Conservation (phyloP, 1,140 invertebrate species). For the Drosophila mojavensis region DNA sequence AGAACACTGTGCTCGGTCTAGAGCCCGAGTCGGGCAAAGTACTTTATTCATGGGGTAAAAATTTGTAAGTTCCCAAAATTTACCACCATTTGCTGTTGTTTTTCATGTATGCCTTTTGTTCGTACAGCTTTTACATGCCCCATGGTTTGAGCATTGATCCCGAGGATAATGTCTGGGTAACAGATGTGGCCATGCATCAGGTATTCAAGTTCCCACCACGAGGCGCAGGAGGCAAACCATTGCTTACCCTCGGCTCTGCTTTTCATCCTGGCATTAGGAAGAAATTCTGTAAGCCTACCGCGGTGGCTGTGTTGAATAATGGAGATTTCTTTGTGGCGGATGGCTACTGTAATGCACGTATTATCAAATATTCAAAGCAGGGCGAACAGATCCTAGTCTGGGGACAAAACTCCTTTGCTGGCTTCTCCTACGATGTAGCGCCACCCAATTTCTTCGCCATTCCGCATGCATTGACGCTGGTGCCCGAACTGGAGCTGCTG, state of each 20-base stretch:
- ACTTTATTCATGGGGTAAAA: conserved; percentile 91
- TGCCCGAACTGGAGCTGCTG: conserved; percentile 89
- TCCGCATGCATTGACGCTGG: conserved; percentile 93
- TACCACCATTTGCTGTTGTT: neutral
- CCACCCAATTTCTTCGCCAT: conserved; percentile 88
- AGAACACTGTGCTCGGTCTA: conserved; percentile 90
- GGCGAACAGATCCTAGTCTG: conserved; percentile 89
- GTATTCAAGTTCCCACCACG: conserved; percentile 90
- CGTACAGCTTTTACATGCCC: conserved; percentile 93
- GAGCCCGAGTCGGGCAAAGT: conserved; percentile 89
- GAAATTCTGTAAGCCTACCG: conserved; percentile 97
- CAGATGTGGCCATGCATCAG: conserved; percentile 96
- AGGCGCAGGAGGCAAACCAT: conserved; percentile 78
- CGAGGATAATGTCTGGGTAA: conserved; percentile 93
- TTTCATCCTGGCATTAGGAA: conserved; percentile 92
- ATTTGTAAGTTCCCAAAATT: conserved; percentile 87
- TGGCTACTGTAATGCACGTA: conserved; percentile 96
- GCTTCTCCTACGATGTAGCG: conserved; percentile 70
- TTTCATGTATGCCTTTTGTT: neutral
- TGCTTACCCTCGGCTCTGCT: conserved; percentile 85
- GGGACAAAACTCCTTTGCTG: conserved; percentile 85
- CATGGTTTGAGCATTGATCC: conserved; percentile 95
- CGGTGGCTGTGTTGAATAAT: conserved; percentile 92
- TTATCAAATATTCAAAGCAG: conserved; percentile 92
- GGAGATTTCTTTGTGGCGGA: conserved; percentile 97